phyloP scores from a whole-genome alignment of 2,113 vertebrate genomes.

The Chaenocephalus aceratus region DNA sequence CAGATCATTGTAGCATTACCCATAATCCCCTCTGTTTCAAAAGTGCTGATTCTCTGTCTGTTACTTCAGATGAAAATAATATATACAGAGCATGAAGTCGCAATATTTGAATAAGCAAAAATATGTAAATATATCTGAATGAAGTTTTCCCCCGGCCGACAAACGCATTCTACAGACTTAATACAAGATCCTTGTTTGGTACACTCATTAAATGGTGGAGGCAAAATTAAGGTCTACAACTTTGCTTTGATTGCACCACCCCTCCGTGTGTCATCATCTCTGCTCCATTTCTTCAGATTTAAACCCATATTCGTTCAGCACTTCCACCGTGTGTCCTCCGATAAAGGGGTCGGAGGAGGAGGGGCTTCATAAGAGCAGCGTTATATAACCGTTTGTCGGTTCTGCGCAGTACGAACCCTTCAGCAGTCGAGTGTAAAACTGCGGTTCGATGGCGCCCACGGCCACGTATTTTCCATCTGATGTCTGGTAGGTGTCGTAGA shows the following conservation, averaged over 20 bases:
- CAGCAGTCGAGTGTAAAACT: constrained; percentile 90
- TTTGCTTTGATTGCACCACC: constrained; percentile 70
- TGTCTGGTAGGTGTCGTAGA: constrained; percentile 92
- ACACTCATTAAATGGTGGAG: no score
- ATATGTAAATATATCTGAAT: no score
- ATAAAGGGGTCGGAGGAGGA: constrained; percentile 80
- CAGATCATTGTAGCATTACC: no score
- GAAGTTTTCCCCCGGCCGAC: no score
- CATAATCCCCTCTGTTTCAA: no score
- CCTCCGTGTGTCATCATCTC: constrained; percentile 81
- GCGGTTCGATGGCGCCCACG: constrained; percentile 92
- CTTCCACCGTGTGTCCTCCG: constrained; percentile 90
- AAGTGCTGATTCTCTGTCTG: no score
- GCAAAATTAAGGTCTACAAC: constrained; percentile 58
- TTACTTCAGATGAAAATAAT: no score
- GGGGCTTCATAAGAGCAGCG: constrained; percentile 18
- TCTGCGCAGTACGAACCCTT: constrained; percentile 79
- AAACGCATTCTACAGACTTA: no score
- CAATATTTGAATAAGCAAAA: no score
- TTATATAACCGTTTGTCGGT: no score
- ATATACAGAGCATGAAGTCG: no score
- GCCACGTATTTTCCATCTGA: constrained; percentile 90
- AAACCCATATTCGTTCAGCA: constrained; percentile 90
- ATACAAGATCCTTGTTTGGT: no score
- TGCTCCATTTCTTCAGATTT: constrained; percentile 82